Conservation (phyloP, 2,888 invertebrate species). For the Vannuccia rotundouncinata region DNA sequence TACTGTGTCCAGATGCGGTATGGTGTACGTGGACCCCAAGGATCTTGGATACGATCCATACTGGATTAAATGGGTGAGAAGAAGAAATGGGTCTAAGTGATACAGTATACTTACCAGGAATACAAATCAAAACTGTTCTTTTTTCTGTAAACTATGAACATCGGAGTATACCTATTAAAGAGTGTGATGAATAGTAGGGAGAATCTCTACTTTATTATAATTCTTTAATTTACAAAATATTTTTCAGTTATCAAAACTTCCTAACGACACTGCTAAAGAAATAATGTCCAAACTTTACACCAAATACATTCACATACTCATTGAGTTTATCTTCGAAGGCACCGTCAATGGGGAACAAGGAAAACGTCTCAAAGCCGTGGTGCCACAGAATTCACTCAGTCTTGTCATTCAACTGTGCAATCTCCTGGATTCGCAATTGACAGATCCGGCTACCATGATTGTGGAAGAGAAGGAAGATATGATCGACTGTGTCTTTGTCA, state of each 20-base stretch:
- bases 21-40: constrained; percentile 41
- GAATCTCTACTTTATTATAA: too few relatives aligned
- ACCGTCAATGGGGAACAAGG: constrained; percentile 28
- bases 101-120: neutral
- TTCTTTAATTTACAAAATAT: too few relatives aligned
- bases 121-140: too few relatives aligned
- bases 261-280: constrained; percentile 18
- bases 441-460: neutral
- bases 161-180: too few relatives aligned
- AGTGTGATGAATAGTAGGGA: too few relatives aligned
- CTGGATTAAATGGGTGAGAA: constrained; percentile 38
- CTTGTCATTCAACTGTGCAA: constrained; percentile 38
- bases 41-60: constrained; percentile 40
- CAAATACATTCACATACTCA: constrained; percentile 37
- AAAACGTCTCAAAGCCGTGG: constrained; percentile 33
- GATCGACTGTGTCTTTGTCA: constrained; percentile 33
- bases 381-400: constrained; percentile 29
- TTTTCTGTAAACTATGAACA: too few relatives aligned
- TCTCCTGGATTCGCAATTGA: constrained; percentile 33
- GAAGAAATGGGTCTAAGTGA: neutral
- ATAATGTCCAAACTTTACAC: constrained; percentile 33
- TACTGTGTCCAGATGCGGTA: constrained; percentile 40
- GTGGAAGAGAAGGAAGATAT: neutral
- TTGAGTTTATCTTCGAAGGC: constrained; percentile 38
- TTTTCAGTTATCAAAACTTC: constrained; percentile 11